phyloP scores from a whole-genome alignment of 2,888 invertebrate species.

The Helicoverpa assulta region DNA sequence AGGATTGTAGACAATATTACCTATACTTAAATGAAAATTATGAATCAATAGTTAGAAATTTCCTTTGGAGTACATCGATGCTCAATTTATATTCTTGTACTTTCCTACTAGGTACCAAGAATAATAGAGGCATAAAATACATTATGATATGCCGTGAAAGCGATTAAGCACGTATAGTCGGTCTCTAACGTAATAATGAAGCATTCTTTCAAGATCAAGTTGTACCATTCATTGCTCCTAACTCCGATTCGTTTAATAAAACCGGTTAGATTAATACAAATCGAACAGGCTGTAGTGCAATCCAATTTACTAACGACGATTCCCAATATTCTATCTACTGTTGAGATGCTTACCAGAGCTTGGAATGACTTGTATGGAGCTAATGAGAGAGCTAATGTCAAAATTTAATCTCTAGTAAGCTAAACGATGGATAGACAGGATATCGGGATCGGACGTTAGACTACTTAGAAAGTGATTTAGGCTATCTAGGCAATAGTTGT shows the following conservation, averaged over 20 bases:
- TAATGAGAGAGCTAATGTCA: too few species aligned
- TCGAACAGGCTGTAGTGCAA: background rate
- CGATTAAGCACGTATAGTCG: conserved; percentile 39
- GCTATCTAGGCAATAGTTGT: background rate
- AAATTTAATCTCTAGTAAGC: too few species aligned
- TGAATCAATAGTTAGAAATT: background rate
- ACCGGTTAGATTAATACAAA: conserved; percentile 30
- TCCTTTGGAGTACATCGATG: background rate
- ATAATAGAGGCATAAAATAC: conserved; percentile 1
- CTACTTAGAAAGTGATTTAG: conserved; percentile 6
- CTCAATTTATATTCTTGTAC: background rate
- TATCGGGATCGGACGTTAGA: background rate
- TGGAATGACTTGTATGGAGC: too few species aligned
- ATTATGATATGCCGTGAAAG: conserved; percentile 14
- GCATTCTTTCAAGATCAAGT: conserved; percentile 40
- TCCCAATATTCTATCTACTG: too few species aligned
- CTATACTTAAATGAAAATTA: conserved; percentile 1
- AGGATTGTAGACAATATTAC: conserved; percentile 16
- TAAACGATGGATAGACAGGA: too few species aligned
- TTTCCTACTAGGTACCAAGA: background rate
- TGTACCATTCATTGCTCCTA: conserved; percentile 29
- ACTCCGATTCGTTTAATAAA: conserved; percentile 15
- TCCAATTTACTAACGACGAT: background rate
- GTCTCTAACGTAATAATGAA: conserved; percentile 28
- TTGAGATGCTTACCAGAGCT: too few species aligned